Conservation (phyloP, 2,113 vertebrate genomes). For the Brienomyrus brachyistius region DNA sequence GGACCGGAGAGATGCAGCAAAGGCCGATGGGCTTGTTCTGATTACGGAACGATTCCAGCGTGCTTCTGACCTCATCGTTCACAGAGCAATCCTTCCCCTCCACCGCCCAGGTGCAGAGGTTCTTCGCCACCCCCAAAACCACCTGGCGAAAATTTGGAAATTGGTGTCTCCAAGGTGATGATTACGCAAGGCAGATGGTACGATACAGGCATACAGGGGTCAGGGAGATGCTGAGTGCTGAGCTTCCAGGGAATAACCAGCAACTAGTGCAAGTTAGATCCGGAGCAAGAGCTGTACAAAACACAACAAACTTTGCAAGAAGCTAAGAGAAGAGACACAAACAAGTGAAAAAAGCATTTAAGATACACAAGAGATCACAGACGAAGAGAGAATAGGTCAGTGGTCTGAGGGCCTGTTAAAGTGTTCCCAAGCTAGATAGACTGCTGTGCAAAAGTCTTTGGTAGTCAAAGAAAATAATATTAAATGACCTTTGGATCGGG, state of each 20-base stretch:
- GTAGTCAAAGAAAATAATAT: not conserved
- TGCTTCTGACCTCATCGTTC: constrained; percentile 52
- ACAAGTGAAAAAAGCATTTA: not conserved
- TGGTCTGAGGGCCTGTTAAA: not conserved
- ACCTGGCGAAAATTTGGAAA: constrained; percentile 40
- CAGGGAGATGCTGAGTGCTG: not conserved
- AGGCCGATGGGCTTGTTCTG: constrained; percentile 67
- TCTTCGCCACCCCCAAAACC: constrained; percentile 71
- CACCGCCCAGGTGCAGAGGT: constrained; percentile 74
- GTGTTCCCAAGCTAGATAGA: too few relatives aligned
- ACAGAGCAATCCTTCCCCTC: constrained; percentile 69
- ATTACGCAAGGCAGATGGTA: not conserved
- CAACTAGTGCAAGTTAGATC: not conserved
- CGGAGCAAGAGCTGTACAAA: not conserved
- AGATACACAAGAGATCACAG: not conserved
- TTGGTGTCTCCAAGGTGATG: not conserved
- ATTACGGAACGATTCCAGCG: constrained; percentile 60
- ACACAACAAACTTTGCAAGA: not conserved
- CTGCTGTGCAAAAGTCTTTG: not conserved
- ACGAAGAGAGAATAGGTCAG: not conserved
- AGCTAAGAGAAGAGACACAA: not conserved
- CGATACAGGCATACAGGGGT: not conserved
- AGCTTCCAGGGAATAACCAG: not conserved
- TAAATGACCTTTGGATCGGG: not conserved
- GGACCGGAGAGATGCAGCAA: constrained; percentile 69